Evolutionary conservation across 2,888 invertebrate genomes (phyloP), one percentile per base, ranked within the genome.

Genomic region (Watsonalla binaria): DNA sequence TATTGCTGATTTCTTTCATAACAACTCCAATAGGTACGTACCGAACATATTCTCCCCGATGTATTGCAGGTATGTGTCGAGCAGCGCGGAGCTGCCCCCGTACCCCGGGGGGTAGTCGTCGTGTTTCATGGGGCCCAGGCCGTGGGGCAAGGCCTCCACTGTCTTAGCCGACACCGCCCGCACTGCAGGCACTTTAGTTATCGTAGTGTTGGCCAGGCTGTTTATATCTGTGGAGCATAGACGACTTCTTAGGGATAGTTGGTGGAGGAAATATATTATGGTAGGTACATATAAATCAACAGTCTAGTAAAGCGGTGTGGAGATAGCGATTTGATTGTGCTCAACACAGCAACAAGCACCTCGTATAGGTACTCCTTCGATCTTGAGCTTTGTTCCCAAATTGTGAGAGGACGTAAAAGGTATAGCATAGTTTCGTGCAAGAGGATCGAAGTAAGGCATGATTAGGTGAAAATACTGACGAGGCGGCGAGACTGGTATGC

Each of bases 61-160:
- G 72, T 96, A 94, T 80, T 97, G 97, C 58, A 97, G 92, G 79
- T 97, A 97, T 11, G 97, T 97, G 81, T 97, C 97, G 58, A 97
- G 86, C 54, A 97, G 92, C 4, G 96, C 95, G 5, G 95, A 95
- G 47, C 95, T 93, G 52, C 95, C 93, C 34, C 95, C 93, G 58
- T 94, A 92, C 6, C 94, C 93, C 9, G 94, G 94, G 45, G 94
- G 94, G 75, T 94, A 94, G 48, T 92, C 92, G 57, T 95, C 94
- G 60, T 94, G 94, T 66, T 92, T 94, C 63, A 94, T 92, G 52
- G 85, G 82, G 51, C 90, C 91, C 61, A 94, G 82, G 55, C 93
- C 92, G 73, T 94, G 95, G 6, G 92, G 90, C 48, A 91, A 78
- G 49, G 91, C 91, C 70, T 94, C 94, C 66, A 93, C 82, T 47